Evolutionary conservation across 2,113 vertebrate species (phyloP), one percentile per base, ranked within the genome.

Genomic region (Brachypteracias leptosomus): DNA sequence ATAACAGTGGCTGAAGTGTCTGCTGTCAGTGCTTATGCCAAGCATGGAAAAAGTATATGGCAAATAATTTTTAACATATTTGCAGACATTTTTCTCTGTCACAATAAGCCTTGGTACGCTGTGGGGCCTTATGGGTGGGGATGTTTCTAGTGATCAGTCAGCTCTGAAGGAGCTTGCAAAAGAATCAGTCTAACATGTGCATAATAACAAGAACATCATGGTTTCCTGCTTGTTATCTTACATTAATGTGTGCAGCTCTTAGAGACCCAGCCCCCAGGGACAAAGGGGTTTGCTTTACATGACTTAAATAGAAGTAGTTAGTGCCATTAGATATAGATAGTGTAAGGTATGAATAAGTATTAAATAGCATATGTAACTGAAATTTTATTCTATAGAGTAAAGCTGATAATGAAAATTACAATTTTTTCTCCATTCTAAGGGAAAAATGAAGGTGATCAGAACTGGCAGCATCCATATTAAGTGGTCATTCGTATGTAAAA

Each of bases 91-190:
- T 38, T 61, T 17, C 19, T 72, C 35, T 73, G 7, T 28, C 47
- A 47, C 38, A 63, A 57, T 59, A 83, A 94, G 55, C 25, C 17
- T 40, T 70, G 13, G 11, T 67, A n/a, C 20, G 66, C 22, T 67
- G 20, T 1, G 1, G 16, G 24, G 21, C 28, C 20, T 58, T 71
- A 84, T 6, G 61, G 36, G 38, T 87, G 52, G 21, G 7, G 65
- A 26, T 47, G 75, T 78, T 91, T 91, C 77, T 36, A 87, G 70
- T 18, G 33, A 89, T 89, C 77, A 93, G 75, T 88, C 79, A 95
- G 11, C 38, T 93, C 76, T 80, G 42, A 66, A 87, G 66, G 44
- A 94, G 21, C 24, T 89, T 89, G 47, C 61, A 78, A 65, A 90
- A 85, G n/a, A 16, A 33, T 77, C 3, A 0, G n/a, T 83, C 58